These are phyloP conservation scores for Edolisoma coerulescens DNA, from an alignment of 2,113 vertebrate species.

Conservation along the genomic window DNA sequence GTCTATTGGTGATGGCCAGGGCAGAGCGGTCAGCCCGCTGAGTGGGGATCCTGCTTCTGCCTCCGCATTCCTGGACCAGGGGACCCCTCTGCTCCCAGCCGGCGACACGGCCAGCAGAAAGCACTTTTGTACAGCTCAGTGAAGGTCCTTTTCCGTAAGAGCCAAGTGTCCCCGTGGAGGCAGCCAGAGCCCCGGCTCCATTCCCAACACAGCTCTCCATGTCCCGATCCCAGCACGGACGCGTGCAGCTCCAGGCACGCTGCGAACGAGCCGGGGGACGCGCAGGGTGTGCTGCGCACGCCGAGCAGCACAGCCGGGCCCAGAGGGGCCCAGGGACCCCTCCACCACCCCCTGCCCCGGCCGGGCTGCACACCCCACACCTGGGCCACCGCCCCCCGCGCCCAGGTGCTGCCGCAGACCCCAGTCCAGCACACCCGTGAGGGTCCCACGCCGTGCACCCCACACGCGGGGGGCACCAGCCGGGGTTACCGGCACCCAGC, in stretches of 20 bases:
- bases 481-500: not conserved
- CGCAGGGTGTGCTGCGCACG: accelerated
- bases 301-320: not conserved
- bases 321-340: not conserved
- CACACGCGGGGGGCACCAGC: not conserved
- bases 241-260: accelerated
- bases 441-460: accelerated
- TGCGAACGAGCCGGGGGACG: accelerated
- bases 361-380: not conserved
- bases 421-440: accelerated
- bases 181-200: not conserved
- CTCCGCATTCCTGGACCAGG: accelerated
- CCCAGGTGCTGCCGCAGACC: not conserved
- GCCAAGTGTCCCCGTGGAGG: not conserved
- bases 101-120: not conserved
- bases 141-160: not conserved
- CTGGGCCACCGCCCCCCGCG: accelerated
- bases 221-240: not conserved
- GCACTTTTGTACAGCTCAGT: not conserved
- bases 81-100: not conserved
- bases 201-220: not conserved
- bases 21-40: not conserved
- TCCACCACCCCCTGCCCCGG: not conserved
- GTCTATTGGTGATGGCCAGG: not conserved
- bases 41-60: not conserved